A percentile compares a stretch with the other conserved stretches of the same genome.
Conservation (phyloP, 2,888 invertebrate genomes). For the Catocala sponsa region DNA sequence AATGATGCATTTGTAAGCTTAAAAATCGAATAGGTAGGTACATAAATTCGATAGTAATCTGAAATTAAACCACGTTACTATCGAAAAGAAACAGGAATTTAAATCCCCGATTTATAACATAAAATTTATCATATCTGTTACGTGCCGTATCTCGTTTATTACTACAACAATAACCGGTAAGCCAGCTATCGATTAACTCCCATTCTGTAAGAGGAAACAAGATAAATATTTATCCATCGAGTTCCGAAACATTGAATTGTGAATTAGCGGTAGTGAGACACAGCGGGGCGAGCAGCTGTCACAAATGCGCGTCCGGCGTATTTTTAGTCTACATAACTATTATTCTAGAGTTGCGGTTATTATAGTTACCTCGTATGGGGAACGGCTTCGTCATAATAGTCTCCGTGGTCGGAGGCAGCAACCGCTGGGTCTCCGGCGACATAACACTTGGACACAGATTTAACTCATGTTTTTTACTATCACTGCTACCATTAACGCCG, state of each 20-base stretch:
- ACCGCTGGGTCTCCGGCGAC: constrained; percentile 90
- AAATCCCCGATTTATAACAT: too few species aligned
- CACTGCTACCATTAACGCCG: constrained; percentile 71
- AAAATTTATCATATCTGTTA: neutral
- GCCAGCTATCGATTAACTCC: neutral
- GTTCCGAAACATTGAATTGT: constrained; percentile 34
- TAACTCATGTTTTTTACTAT: constrained; percentile 84
- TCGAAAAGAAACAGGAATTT: too few species aligned
- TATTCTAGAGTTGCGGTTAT: constrained; percentile 40
- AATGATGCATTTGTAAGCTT: too few species aligned
- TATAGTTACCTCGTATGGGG: constrained; percentile 92
- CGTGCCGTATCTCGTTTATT: neutral
- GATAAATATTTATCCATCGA: constrained; percentile 22
- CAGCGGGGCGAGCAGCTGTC: constrained; percentile 54
- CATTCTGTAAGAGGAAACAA: constrained; percentile 23
- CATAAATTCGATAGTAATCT: too few species aligned
- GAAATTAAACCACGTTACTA: too few species aligned
- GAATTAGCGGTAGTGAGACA: constrained; percentile 40
- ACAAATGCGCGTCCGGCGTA: constrained; percentile 56
- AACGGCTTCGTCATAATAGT: constrained; percentile 96
- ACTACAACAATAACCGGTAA: neutral
- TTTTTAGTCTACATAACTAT: constrained; percentile 65
- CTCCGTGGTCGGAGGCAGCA: constrained; percentile 93
- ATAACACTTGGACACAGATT: constrained; percentile 91
- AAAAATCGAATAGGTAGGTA: too few species aligned